A percentile compares a stretch with the other conserved stretches of the same genome.
Evolutionary conservation across 2,888 invertebrate genomes (phyloP).

Genomic region (Hofmannophila pseudospretella): DNA sequence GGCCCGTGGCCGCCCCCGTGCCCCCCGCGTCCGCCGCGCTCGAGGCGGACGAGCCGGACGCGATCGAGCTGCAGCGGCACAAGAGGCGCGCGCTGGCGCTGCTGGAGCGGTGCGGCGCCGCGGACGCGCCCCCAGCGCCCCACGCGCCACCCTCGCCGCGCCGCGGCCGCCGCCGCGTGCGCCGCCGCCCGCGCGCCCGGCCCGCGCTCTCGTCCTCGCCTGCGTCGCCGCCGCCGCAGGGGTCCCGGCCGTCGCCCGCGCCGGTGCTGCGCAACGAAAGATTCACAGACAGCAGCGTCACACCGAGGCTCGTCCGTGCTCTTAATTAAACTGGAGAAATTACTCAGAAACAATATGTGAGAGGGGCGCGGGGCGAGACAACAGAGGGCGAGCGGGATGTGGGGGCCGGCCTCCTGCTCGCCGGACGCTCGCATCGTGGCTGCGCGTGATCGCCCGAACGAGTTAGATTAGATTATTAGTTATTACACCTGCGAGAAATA

Average conservation of each 20-base stretch:
- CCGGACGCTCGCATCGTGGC: too few relatives aligned
- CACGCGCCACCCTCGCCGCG: slow-evolving; percentile 86
- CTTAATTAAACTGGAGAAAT: too few relatives aligned
- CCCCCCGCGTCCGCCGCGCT: slow-evolving; percentile 80
- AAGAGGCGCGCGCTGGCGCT: slow-evolving; percentile 92
- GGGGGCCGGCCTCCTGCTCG: too few relatives aligned
- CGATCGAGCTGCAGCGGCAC: slow-evolving; percentile 94
- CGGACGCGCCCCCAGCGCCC: slow-evolving; percentile 80
- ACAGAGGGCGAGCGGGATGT: too few relatives aligned
- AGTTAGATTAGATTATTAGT: too few relatives aligned
- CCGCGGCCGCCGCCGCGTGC: slow-evolving; percentile 60
- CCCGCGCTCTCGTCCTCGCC: slow-evolving; percentile 96
- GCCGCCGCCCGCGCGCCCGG: slow-evolving; percentile 76
- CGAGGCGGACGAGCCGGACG: slow-evolving; percentile 81
- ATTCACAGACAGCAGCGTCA: slow-evolving; percentile 39
- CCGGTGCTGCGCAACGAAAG: slow-evolving; percentile 90
- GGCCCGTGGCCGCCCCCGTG: slow-evolving; percentile 75
- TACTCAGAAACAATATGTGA: too few relatives aligned
- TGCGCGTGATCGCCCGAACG: too few relatives aligned
- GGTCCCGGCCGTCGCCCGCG: background rate
- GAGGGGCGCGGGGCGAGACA: too few relatives aligned
- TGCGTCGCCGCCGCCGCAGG: slow-evolving; percentile 93
- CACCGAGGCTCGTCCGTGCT: too few relatives aligned
- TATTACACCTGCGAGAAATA: too few relatives aligned
- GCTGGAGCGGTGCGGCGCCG: slow-evolving; percentile 95